Evolutionary conservation across 2,888 invertebrate genomes (phyloP), one percentile per base, ranked within the genome.

Genomic region (Anaspis maculata): DNA sequence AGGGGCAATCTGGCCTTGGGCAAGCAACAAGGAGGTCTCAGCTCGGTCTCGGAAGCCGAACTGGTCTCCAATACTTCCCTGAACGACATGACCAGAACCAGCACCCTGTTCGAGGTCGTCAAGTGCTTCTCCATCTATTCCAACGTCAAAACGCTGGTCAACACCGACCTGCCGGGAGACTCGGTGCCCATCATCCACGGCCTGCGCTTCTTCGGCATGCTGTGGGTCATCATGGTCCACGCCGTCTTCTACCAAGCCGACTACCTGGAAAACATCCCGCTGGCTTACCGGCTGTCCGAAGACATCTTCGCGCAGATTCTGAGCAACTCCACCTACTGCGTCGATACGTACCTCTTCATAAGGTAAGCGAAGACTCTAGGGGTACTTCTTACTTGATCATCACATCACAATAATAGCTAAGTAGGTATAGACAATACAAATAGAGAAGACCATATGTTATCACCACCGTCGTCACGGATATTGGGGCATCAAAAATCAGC

Each of bases 141-240:
- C 2, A 75, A 73, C 41, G 57, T 64, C 0, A 63, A 54, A 31
- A 54, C 56, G 3, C 59, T 73, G 23, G 55, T 72, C 10, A 54
- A 56, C 15, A 66, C 66, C 0, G 55, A 59, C 11, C 29, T 62
- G 3, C 41, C 52, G 3, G 22, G 48, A 0, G 61, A 64, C 11
- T 54, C 64, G 1, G 42, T 75, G 1, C 44, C 55, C 0, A 54
- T 61, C 3, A 58, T 75, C 9, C 71, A 73, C 42, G 73, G 74
- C 1, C 34, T 74, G 6, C 61, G 70, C 42, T 70, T 73, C 42
- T 53, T 75, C 12, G 67, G 70, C 11, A 73, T 76, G 70, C 44
- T 68, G 15, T 76, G 75, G 72, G 70, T 76, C 12, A 67, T 75
- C 25, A 51, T 69, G 37, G 69, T 68, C 1, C 76, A 77, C 44